These are phyloP conservation scores for Drosophila lacertosa DNA, from an alignment of 1,140 invertebrate genomes.

Conservation along the genomic window DNA sequence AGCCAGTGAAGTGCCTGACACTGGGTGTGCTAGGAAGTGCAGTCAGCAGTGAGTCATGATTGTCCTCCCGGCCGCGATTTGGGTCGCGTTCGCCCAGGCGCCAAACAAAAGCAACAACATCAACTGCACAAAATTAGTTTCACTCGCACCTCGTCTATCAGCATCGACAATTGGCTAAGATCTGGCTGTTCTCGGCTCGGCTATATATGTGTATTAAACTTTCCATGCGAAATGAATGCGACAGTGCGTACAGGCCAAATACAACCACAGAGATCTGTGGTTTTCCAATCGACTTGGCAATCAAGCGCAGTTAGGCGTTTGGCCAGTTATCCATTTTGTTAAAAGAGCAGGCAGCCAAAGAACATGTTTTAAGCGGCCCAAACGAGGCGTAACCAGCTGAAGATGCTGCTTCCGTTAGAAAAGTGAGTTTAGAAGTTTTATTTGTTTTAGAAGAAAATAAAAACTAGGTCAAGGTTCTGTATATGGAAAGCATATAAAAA, in stretches of 20 bases:
- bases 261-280: slow-evolving; percentile 40
- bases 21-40: slow-evolving; percentile 25
- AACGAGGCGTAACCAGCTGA: slow-evolving; percentile 19
- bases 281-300: slow-evolving; percentile 76
- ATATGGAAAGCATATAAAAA: slow-evolving; percentile 31
- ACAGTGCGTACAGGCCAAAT: slow-evolving; percentile 51
- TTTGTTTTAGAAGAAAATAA: background rate
- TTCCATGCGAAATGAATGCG: slow-evolving; percentile 64
- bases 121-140: slow-evolving; percentile 33
- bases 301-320: slow-evolving; percentile 12
- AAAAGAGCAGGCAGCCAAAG: slow-evolving; percentile 17
- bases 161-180: background rate
- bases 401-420: slow-evolving; percentile 51
- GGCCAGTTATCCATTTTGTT: slow-evolving; percentile 43
- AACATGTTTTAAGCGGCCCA: slow-evolving; percentile 30
- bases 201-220: slow-evolving; percentile 58
- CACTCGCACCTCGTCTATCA: slow-evolving; percentile 7
- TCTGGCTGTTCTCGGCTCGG: slow-evolving; percentile 3
- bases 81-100: slow-evolving; percentile 20
- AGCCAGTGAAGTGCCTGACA: background rate
- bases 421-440: slow-evolving; percentile 47
- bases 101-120: background rate
- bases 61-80: slow-evolving; percentile 13
- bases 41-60: slow-evolving; percentile 51
- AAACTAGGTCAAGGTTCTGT: slow-evolving; percentile 67